Conservation (phyloP, 2,113 vertebrate species). For the Perca fluviatilis region DNA sequence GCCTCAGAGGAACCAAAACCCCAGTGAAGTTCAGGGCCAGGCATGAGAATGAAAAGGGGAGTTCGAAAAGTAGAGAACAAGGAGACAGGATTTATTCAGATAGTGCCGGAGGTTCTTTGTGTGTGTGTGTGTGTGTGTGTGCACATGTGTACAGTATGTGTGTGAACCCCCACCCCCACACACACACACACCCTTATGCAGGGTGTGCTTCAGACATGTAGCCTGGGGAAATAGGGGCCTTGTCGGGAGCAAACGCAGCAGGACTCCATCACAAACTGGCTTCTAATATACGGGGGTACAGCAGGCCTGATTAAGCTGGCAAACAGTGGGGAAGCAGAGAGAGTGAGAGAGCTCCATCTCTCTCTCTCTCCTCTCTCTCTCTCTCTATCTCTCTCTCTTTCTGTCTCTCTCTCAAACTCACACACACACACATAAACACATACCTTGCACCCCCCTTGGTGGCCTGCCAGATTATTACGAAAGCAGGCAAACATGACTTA, state of each 20-base stretch:
- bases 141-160: background rate
- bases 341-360: constrained; percentile 35
- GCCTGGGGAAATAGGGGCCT: constrained; percentile 77
- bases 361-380: constrained; percentile 14
- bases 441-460: constrained; percentile 68
- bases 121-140: constrained; percentile 24
- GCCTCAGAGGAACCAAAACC: constrained; percentile 25
- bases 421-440: constrained; percentile 46
- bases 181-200: constrained; percentile 33
- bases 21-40: constrained; percentile 33
- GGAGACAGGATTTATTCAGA: constrained; percentile 59
- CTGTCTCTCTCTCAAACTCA: background rate
- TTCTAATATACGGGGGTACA: constrained; percentile 77
- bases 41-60: constrained; percentile 33
- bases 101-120: constrained; percentile 47
- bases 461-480: constrained; percentile 65
- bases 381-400: background rate
- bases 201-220: constrained; percentile 76
- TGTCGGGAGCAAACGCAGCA: constrained; percentile 77
- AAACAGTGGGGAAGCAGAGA: constrained; percentile 73
- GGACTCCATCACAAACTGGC: constrained; percentile 73
- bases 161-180: background rate
- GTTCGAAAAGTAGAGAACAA: constrained; percentile 44
- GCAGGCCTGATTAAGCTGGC: constrained; percentile 82
- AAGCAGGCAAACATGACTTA: constrained; percentile 55